Percentiles rank a stretch among this genome's conserved stretches.
Evolutionary conservation across 2,113 vertebrate genomes (phyloP).

Genomic region (Lagopus muta): DNA sequence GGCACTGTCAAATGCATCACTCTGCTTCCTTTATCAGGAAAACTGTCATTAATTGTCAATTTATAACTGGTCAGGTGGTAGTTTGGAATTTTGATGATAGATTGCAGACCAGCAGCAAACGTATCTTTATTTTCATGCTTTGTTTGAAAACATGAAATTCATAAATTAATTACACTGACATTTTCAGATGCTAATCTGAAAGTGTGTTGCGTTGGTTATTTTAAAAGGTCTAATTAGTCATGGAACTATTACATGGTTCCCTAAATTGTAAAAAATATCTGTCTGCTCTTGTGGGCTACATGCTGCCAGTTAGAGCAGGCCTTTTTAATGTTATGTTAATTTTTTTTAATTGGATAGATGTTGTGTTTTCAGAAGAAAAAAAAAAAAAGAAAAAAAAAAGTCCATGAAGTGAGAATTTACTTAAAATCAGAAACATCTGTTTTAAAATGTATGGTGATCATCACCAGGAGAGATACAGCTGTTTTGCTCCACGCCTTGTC

Average conservation of each 20-base stretch:
- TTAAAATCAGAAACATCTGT: constrained; percentile 66
- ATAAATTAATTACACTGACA: neutral
- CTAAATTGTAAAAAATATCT: neutral
- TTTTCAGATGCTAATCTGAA: constrained; percentile 13
- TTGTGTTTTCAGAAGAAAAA: neutral
- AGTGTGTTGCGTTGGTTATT: neutral
- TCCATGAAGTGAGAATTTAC: constrained; percentile 36
- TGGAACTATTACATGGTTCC: neutral
- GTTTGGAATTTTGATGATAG: constrained; percentile 9
- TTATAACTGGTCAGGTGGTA: constrained; percentile 25
- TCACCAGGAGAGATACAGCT: constrained; percentile 58
- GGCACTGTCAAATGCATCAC: constrained; percentile 15
- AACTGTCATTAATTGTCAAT: constrained; percentile 39
- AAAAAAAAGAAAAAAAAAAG: neutral
- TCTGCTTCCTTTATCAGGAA: constrained; percentile 58
- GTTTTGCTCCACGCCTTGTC: constrained; percentile 55
- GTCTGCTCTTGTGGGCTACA: neutral
- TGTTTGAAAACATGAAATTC: neutral
- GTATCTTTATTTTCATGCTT: neutral
- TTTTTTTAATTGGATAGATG: neutral
- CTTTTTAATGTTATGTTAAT: constrained; percentile 6
- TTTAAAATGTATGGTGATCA: constrained; percentile 62
- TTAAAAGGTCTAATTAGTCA: neutral
- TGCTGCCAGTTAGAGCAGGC: neutral
- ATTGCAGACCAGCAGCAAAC: neutral